Evolutionary conservation across 2,797 vertebrate genomes (phyloP), one percentile per base, ranked within the genome.

Genomic region (Tenualosa thibaudeaui): DNA sequence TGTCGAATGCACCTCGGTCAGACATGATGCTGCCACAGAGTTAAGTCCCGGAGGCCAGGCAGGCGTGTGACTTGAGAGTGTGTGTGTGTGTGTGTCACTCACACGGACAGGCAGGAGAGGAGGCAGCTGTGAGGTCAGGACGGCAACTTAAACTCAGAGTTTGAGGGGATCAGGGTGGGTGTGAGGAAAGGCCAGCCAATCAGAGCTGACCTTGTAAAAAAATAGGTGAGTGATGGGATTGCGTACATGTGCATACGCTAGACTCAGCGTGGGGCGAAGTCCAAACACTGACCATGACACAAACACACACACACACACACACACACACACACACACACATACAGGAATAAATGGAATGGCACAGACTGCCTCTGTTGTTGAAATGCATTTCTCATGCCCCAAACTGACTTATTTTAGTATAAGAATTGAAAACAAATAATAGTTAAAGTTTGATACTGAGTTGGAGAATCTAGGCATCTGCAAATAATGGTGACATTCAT

Each of bases 1-100:
- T 99, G 89, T 99, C 97, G 93, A 99, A 97, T 53, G 94, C 22
- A 5, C 93, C 93, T 2, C 89, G 93, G 85, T 98, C 97, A 53
- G 97, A 95, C 98, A 99, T 99, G 88, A 31, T 37, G 26, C 65
- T 71, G 22, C 58, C 24, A n/a, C 9, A 6, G 58, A 60, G 54
- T 56, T 17, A 31, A 22, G 60, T 46, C 46, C 58, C n/a, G 40
- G 82, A 46, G 53, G 56, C 53, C 13, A 50, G 2, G 15, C 13
- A 60, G 5, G 15, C 15, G 62, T 68, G 62, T 71, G 65, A 65
- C 58, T 62, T 15, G 26, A 31, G 62, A 12, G n/a, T 62, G 58
- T 24, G 65, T 68, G 65, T 68, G 26, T 68, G 26, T 37, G 10
- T 71, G 31, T 40, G 26, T 71, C 26, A 71, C 26, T 71, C 26